Evolutionary conservation across 2,797 vertebrate genomes (phyloP).

Genomic region (Neosilurus hyrtlii): DNA sequence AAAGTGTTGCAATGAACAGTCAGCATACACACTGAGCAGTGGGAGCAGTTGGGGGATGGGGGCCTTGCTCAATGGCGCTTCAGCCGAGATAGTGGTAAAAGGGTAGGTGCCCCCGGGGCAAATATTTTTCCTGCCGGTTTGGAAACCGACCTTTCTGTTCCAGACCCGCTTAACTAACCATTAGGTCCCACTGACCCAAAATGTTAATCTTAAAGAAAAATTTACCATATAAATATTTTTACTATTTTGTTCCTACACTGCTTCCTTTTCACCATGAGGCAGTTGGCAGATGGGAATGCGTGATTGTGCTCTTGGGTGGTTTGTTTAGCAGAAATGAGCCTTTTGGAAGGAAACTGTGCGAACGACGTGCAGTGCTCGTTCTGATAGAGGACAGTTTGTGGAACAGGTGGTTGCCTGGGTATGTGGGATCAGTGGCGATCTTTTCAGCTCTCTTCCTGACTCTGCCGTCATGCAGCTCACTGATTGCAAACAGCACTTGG

Average conservation of each 20-base stretch:
- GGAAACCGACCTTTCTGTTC: too few relatives aligned
- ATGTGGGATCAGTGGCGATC: conserved; percentile 20
- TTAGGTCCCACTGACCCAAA: too few relatives aligned
- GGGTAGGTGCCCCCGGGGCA: too few relatives aligned
- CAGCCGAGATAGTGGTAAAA: too few relatives aligned
- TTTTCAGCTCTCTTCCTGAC: not conserved
- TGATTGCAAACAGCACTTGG: not conserved
- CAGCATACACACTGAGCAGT: too few relatives aligned
- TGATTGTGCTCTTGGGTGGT: not conserved
- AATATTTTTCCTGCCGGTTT: too few relatives aligned
- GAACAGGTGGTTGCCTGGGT: conserved; percentile 15
- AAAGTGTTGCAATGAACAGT: too few relatives aligned
- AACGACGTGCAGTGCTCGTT: not conserved
- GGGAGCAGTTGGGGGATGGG: too few relatives aligned
- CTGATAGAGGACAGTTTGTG: not conserved
- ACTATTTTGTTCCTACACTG: not conserved
- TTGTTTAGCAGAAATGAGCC: not conserved
- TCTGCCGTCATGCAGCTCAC: not conserved
- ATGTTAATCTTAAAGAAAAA: too few relatives aligned
- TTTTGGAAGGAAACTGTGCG: not conserved
- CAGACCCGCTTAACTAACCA: too few relatives aligned
- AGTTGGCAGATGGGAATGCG: not conserved
- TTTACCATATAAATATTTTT: not conserved
- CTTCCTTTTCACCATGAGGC: too few relatives aligned
- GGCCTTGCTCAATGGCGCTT: too few relatives aligned